phyloP scores from a whole-genome alignment of 2,797 vertebrate species.

The Ctenopoma kingsleyae region DNA sequence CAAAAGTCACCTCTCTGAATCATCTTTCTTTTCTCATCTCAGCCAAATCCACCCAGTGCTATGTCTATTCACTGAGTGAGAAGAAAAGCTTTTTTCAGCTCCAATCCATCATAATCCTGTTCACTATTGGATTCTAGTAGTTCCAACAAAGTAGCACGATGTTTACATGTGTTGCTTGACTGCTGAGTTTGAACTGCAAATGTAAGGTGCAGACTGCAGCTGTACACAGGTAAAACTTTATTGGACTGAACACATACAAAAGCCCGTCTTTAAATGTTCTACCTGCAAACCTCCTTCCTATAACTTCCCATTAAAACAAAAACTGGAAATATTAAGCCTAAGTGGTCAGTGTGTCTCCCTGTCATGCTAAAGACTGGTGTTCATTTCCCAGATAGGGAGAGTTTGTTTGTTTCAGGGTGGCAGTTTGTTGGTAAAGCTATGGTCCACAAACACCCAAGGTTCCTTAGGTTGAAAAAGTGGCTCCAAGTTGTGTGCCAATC shows the following conservation, averaged over 20 bases:
- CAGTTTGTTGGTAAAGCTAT: no score
- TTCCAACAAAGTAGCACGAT: slow-evolving; percentile 1
- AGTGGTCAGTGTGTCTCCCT: no score
- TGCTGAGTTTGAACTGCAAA: slow-evolving; percentile 9
- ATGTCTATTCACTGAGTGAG: not conserved
- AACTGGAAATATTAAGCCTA: no score
- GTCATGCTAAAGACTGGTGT: no score
- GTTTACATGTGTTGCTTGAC: not conserved
- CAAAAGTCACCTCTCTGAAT: slow-evolving; percentile 8
- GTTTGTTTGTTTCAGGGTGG: no score
- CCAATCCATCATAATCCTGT: slow-evolving; percentile 21
- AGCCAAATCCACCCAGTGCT: slow-evolving; percentile 11
- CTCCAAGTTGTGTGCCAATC: not conserved
- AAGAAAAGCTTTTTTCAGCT: slow-evolving; percentile 20
- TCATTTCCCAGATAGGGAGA: no score
- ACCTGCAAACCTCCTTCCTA: no score
- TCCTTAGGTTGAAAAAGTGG: not conserved
- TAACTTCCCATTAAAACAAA: no score
- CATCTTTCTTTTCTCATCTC: not conserved
- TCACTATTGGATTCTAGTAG: not conserved
- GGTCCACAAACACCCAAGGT: no score
- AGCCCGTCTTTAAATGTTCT: not conserved
- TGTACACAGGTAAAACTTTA: not conserved
- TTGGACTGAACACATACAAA: not conserved
- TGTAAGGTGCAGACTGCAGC: not conserved